Evolutionary conservation across 2,888 invertebrate species (phyloP), one percentile per base, ranked within the genome.

Genomic region (Psococerastis gibbosa): DNA sequence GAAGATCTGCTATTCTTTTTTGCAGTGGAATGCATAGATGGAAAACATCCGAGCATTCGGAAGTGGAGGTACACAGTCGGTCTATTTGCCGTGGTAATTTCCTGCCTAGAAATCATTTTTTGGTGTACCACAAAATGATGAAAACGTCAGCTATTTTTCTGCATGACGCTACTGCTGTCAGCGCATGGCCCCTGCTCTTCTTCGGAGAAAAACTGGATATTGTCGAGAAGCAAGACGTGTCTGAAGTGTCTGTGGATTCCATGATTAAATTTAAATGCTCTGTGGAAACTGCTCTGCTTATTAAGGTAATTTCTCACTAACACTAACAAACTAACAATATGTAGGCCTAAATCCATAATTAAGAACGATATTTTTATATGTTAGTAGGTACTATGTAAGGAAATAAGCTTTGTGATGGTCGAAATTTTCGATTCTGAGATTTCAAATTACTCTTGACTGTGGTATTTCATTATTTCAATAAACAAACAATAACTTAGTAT

Each of bases 121-220:
- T 89, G 45, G 79, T 83, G 0, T 92, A 84, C 57, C 81, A 78
- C 60, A 60, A 74, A 43, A 82, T 82, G 54, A 70, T 84, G 53
- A 72, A 69, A 47, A 54, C 55, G 22, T 73, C 78, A 0, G 65
- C 68, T 32, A 63, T 83, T 44, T 78, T 68, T 57, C 59, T 94
- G 0, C 73, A 82, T 49, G 92, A 92, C 57, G 76, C 79, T 1
- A 84, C 87, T 0, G 69, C 81, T 58, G 75, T 92, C 1, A 76
- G 78, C 51, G 78, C 85, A 0, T 68, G 84, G 56, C 77, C 89
- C 0, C 60, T 94, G 46, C 63, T 92, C 31, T 85, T 94, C 57
- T 89, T 92, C 57, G 87, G 87, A 0, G 81, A 88, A 52, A 62
- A 65, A 15, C 64, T 76, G 42, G 54, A 57, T 23, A 55, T 61